Evolutionary conservation across 2,888 invertebrate species (phyloP).

Genomic region (Aleiodes testaceus): DNA sequence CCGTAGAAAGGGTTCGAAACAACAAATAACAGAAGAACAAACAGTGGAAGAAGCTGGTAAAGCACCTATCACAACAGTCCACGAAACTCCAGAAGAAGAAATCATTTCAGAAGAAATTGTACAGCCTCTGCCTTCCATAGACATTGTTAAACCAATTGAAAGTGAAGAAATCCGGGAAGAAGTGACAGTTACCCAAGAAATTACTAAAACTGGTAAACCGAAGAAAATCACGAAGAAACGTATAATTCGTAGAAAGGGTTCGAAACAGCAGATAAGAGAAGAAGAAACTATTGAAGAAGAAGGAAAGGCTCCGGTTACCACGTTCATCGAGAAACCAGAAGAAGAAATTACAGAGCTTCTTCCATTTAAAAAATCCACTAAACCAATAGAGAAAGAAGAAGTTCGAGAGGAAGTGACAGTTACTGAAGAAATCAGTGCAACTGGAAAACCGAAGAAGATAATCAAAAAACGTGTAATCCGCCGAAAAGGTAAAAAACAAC

Average conservation of each 20-base stretch:
- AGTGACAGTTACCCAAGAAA: conserved; percentile 58
- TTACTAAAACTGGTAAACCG: conserved; percentile 49
- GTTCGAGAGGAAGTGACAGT: conserved; percentile 54
- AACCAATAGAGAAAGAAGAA: conserved; percentile 58
- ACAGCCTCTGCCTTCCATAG: conserved; percentile 42
- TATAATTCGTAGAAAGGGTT: conserved; percentile 69
- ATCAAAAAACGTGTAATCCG: conserved; percentile 65
- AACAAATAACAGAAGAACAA: conserved; percentile 47
- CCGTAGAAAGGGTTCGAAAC: conserved; percentile 64
- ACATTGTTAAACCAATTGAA: conserved; percentile 28
- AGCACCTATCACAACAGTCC: conserved; percentile 68
- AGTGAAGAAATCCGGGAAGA: conserved; percentile 48
- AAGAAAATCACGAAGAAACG: conserved; percentile 66
- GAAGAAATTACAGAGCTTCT: conserved; percentile 64
- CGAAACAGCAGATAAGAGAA: conserved; percentile 70
- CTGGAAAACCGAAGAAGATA: conserved; percentile 62
- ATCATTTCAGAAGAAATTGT: conserved; percentile 58
- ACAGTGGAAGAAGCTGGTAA: conserved; percentile 70
- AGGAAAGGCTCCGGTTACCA: conserved; percentile 55
- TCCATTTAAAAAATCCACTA: conserved; percentile 69
- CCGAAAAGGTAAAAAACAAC: conserved; percentile 62
- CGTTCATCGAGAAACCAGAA: conserved; percentile 55
- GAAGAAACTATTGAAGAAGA: conserved; percentile 63
- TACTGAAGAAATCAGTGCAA: conserved; percentile 59
- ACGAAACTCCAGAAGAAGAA: conserved; percentile 67